Percentiles rank a stretch among this genome's conserved stretches.
Conservation (phyloP, 2,797 vertebrate genomes). For the Mormyrus proboscirostris region DNA sequence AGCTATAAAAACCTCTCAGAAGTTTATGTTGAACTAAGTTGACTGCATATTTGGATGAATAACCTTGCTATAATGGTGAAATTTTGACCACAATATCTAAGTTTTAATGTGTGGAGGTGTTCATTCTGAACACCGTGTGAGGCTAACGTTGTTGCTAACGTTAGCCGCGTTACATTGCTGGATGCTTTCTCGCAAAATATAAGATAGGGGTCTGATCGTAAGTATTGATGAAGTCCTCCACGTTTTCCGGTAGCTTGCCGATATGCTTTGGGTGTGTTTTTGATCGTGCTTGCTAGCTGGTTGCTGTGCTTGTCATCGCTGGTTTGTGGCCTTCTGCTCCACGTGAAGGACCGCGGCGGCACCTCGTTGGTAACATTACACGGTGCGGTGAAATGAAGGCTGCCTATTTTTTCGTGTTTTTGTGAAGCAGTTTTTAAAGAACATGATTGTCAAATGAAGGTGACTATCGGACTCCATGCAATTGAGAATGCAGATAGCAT, state of each 20-base stretch:
- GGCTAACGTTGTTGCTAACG: conserved; percentile 19
- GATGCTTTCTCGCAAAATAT: neutral
- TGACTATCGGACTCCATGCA: neutral
- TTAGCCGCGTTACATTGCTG: neutral
- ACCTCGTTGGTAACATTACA: neutral
- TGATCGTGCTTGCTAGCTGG: neutral
- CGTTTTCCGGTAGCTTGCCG: neutral
- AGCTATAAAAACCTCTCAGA: neutral
- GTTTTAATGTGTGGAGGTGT: neutral
- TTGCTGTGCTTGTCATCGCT: neutral
- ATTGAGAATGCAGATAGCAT: neutral
- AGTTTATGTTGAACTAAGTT: fast-evolving
- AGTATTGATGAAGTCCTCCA: neutral
- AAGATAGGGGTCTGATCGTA: neutral
- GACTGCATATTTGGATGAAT: fast-evolving
- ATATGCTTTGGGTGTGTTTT: neutral
- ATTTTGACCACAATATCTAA: neutral
- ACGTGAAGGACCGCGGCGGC: neutral
- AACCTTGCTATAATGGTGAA: neutral
- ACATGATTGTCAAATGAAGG: neutral
- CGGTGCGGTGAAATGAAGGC: neutral
- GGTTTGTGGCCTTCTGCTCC: neutral
- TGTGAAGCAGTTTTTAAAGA: neutral
- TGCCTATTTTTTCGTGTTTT: neutral
- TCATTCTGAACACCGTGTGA: conserved; percentile 14